Evolutionary conservation across 2,113 vertebrate genomes (phyloP).

Genomic region (Sitta europaea): DNA sequence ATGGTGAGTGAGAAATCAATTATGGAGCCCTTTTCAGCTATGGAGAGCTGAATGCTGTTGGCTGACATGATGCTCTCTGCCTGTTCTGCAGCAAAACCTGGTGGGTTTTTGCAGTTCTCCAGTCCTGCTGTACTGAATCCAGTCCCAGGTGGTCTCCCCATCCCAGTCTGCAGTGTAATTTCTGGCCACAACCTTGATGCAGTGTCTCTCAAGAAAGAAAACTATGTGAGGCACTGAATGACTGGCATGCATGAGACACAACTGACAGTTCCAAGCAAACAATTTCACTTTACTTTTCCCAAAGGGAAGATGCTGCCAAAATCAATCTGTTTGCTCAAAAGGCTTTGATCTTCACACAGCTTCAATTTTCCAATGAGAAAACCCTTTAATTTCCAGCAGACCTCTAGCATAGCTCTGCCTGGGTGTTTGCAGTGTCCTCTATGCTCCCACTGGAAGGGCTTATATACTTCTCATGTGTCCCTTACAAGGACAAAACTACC

Average conservation of each 20-base stretch:
- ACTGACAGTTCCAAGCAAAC: neutral
- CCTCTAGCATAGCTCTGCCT: neutral
- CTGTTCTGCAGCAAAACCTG: neutral
- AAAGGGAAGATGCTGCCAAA: neutral
- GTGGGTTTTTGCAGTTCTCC: neutral
- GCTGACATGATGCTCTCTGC: neutral
- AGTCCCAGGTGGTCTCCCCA: neutral
- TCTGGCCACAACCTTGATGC: accelerated
- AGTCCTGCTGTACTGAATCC: neutral
- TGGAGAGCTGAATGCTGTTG: neutral
- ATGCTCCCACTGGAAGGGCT: neutral
- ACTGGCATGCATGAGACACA: accelerated
- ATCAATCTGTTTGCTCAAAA: neutral
- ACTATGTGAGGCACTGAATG: neutral
- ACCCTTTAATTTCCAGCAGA: neutral
- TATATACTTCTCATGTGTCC: neutral
- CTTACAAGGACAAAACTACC: neutral
- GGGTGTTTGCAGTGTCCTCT: neutral
- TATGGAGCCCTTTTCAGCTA: neutral
- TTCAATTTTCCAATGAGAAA: neutral
- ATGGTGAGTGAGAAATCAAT: neutral
- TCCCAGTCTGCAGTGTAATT: neutral
- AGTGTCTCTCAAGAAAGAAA: neutral
- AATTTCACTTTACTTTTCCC: neutral
- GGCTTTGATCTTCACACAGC: neutral